Evolutionary conservation across 1,140 invertebrate species (phyloP).

Genomic region (Drosophila setifemur): DNA sequence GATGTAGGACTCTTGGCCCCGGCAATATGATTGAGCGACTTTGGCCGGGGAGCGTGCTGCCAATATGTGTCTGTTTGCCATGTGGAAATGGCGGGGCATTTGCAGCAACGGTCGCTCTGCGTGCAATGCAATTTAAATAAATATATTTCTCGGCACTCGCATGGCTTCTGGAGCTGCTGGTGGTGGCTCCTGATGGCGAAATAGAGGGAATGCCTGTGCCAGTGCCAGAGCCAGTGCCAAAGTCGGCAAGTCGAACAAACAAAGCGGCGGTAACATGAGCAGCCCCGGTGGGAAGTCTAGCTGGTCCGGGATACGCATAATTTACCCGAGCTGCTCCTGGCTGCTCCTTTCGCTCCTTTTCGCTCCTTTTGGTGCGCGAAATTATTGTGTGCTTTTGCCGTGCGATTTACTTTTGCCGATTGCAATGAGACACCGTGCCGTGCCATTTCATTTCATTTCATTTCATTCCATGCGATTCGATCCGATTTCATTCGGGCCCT

Average conservation of each 20-base stretch:
- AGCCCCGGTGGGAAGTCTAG: conserved; percentile 9
- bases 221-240: conserved; percentile 50
- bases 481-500: too few relatives aligned
- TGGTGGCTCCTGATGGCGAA: conserved; percentile 15
- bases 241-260: conserved; percentile 70
- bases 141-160: conserved; percentile 63
- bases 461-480: not conserved
- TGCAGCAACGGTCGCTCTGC: conserved; percentile 20
- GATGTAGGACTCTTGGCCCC: conserved; percentile 5
- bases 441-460: conserved; percentile 13
- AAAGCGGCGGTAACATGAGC: conserved; percentile 18
- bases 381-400: conserved; percentile 65
- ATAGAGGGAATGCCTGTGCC: conserved; percentile 39
- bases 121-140: conserved; percentile 73
- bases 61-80: conserved; percentile 59
- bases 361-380: conserved; percentile 34
- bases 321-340: conserved; percentile 32
- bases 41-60: conserved; percentile 45
- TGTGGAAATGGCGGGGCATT: conserved; percentile 55
- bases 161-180: not conserved
- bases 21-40: conserved; percentile 72
- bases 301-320: conserved; percentile 57
- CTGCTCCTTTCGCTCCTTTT: not conserved
- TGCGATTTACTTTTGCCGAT: conserved; percentile 70
- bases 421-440: conserved; percentile 56